These are phyloP conservation scores for Caenorhabditis sp. DNA, from an alignment of 2,888 invertebrate species.

Conservation along the genomic window DNA sequence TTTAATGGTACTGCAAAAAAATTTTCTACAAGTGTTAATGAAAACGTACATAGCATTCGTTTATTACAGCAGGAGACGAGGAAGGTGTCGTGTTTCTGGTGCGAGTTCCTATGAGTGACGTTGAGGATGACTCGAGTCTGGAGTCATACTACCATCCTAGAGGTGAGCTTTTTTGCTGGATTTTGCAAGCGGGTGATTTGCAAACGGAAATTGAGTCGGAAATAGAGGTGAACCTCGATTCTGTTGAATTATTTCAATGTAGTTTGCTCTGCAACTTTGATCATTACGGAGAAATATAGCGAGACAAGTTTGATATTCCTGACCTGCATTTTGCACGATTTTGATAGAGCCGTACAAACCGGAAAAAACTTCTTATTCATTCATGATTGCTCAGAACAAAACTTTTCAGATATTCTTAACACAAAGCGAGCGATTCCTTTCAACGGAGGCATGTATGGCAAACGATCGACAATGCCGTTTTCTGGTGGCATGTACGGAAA, in stretches of 20 bases:
- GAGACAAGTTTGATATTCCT: too few relatives aligned
- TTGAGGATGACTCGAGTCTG: slow-evolving; percentile 31
- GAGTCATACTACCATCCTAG: slow-evolving; percentile 39
- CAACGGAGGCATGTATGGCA: slow-evolving; percentile 76
- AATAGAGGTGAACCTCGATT: slow-evolving; percentile 29
- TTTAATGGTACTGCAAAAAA: too few relatives aligned
- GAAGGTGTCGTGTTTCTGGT: slow-evolving; percentile 44
- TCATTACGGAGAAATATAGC: background rate
- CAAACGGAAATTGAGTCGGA: slow-evolving; percentile 17
- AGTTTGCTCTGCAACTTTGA: background rate
- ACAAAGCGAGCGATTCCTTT: slow-evolving; percentile 68
- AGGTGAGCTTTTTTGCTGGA: slow-evolving; percentile 35
- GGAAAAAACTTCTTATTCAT: too few relatives aligned
- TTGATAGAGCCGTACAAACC: too few relatives aligned
- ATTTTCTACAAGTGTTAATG: too few relatives aligned
- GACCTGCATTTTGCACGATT: too few relatives aligned
- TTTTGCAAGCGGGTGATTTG: background rate
- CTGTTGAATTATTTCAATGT: background rate
- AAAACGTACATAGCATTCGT: background rate
- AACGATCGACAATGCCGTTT: slow-evolving; percentile 69
- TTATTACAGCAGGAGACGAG: slow-evolving; percentile 32
- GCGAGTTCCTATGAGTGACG: slow-evolving; percentile 24
- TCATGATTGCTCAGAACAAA: too few relatives aligned
- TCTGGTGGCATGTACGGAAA: slow-evolving; percentile 74
- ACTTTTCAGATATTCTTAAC: slow-evolving; percentile 42